A percentile compares a stretch with the other conserved stretches of the same genome.
Conservation (phyloP, 2,888 invertebrate species). For the Drosophila longiperda region DNA sequence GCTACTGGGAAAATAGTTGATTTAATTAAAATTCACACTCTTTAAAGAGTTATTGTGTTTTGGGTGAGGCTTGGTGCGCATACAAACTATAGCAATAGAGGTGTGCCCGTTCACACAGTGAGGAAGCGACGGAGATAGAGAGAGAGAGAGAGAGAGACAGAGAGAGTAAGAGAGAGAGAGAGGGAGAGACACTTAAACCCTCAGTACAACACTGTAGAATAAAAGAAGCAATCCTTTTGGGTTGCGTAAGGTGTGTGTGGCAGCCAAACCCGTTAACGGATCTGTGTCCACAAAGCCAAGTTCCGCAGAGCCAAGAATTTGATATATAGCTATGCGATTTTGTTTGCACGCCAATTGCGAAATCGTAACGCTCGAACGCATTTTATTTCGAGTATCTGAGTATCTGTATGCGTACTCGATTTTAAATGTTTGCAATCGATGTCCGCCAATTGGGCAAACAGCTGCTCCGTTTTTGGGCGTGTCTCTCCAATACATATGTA, state of each 20-base stretch:
- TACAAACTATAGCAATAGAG: not conserved
- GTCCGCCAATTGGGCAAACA: slow-evolving; percentile 62
- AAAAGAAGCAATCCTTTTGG: not conserved
- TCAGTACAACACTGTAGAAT: not conserved
- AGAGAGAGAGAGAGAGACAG: not conserved
- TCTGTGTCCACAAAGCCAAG: slow-evolving; percentile 14
- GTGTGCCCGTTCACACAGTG: not conserved
- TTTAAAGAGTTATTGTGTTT: slow-evolving; percentile 13
- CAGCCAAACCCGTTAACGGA: slow-evolving; percentile 32
- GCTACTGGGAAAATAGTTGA: slow-evolving; percentile 20
- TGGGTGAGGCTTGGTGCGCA: slow-evolving; percentile 1
- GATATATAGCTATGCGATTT: slow-evolving; percentile 47
- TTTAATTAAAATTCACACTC: slow-evolving; percentile 34
- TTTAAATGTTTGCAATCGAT: slow-evolving; percentile 58
- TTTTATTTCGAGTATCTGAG: slow-evolving; percentile 64
- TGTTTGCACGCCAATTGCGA: slow-evolving; percentile 77
- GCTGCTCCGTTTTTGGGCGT: slow-evolving; percentile 64
- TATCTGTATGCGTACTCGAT: slow-evolving; percentile 46
- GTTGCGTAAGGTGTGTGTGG: slow-evolving; percentile 17
- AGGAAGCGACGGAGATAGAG: not conserved
- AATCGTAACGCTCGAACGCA: slow-evolving; percentile 72
- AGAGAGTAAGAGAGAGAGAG: not conserved
- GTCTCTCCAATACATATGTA: slow-evolving; percentile 29
- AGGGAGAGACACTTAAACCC: not conserved
- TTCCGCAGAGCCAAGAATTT: slow-evolving; percentile 29